phyloP scores from a whole-genome alignment of 2,113 vertebrate species.

The Sinocyclocheilus grahami region DNA sequence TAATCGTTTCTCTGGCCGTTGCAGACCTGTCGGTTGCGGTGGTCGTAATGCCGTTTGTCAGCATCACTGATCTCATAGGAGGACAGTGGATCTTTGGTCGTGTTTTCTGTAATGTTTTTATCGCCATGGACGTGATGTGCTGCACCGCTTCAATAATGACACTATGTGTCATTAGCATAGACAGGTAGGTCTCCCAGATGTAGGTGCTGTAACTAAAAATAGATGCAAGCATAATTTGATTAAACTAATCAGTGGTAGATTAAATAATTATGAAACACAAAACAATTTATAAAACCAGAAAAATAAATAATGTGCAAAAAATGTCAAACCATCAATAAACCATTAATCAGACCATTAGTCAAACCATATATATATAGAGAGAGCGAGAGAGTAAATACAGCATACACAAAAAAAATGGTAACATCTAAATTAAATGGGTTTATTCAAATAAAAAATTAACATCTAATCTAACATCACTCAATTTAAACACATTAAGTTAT shows the following conservation, averaged over 20 bases:
- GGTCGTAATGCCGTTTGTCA: slow-evolving; percentile 81
- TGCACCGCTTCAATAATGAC: slow-evolving; percentile 82
- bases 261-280: neutral
- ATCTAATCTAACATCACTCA: neutral
- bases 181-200: slow-evolving; percentile 70
- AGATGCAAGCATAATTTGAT: neutral
- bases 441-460: neutral
- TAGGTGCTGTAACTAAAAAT: neutral
- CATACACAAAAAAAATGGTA: neutral
- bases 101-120: slow-evolving; percentile 81
- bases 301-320: neutral
- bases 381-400: neutral
- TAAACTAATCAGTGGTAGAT: neutral
- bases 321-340: too few relatives aligned
- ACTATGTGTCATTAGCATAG: slow-evolving; percentile 81
- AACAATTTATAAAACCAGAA: neutral
- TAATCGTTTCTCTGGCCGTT: slow-evolving; percentile 78
- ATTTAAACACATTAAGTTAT: neutral
- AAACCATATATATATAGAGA: neutral
- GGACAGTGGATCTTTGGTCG: slow-evolving; percentile 82
- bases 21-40: slow-evolving; percentile 79
- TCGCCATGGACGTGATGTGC: slow-evolving; percentile 83
- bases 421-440: neutral
- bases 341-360: too few relatives aligned
- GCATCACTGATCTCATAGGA: slow-evolving; percentile 80